A percentile compares a stretch with the other conserved stretches of the same genome.
These are phyloP conservation scores for Dexiosoma caninum DNA, from an alignment of 2,888 invertebrate genomes.

Conservation along the genomic window DNA sequence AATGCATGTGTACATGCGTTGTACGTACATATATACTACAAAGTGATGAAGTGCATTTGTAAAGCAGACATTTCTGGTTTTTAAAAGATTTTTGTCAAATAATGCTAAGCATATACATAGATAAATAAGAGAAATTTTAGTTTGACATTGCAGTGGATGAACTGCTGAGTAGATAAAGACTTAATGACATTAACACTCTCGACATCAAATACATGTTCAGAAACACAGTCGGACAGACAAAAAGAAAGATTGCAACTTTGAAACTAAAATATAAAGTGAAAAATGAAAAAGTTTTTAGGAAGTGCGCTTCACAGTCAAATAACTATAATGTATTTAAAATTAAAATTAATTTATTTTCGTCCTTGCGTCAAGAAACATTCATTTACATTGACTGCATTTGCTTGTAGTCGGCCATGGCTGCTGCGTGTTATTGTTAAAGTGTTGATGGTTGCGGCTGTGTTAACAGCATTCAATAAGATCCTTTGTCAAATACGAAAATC, in stretches of 20 bases:
- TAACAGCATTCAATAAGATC: slow-evolving; percentile 48
- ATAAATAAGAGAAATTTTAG: neutral
- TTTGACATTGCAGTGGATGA: slow-evolving; percentile 20
- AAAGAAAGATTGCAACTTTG: slow-evolving; percentile 4
- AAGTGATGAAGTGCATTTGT: slow-evolving; percentile 61
- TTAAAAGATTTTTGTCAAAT: slow-evolving; percentile 56
- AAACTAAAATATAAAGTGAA: neutral
- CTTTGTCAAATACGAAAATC: slow-evolving; percentile 58
- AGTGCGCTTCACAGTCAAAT: slow-evolving; percentile 57
- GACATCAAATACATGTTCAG: neutral
- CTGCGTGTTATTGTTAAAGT: slow-evolving; percentile 19
- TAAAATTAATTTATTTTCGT: slow-evolving; percentile 41
- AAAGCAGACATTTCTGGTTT: slow-evolving; percentile 61
- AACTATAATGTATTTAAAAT: slow-evolving; percentile 59
- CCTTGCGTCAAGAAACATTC: neutral
- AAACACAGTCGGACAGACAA: neutral
- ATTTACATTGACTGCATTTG: neutral
- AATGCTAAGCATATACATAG: slow-evolving; percentile 12
- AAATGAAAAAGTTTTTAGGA: slow-evolving; percentile 42
- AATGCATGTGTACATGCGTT: no score
- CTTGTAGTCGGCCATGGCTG: neutral
- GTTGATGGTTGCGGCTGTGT: slow-evolving; percentile 38
- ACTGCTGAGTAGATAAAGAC: slow-evolving; percentile 37
- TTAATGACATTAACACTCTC: slow-evolving; percentile 61
- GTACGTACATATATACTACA: slow-evolving; percentile 11